A percentile compares a stretch with the other conserved stretches of the same genome.
These are phyloP conservation scores for Campylorhamphus procurvoides DNA, from an alignment of 2,113 vertebrate species.

Conservation along the genomic window DNA sequence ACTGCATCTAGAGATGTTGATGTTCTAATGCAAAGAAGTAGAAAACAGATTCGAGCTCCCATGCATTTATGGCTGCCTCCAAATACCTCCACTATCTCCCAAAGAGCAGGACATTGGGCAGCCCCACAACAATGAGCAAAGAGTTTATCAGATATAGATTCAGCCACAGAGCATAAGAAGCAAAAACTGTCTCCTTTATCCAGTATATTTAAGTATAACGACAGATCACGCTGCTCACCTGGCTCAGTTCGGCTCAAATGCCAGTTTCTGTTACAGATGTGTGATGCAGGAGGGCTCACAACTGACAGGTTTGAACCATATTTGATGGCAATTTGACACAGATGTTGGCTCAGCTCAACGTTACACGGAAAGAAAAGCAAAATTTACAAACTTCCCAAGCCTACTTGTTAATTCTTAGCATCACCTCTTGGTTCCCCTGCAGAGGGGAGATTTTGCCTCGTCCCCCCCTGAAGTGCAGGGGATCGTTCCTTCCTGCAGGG, in stretches of 20 bases:
- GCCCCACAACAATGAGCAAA: fast-evolving
- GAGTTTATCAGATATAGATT: neutral
- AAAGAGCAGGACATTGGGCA: neutral
- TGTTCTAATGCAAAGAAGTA: no score
- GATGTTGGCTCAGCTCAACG: neutral
- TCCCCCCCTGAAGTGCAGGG: neutral
- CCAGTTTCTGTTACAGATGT: neutral
- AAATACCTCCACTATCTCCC: neutral
- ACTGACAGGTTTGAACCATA: neutral
- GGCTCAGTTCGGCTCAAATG: neutral
- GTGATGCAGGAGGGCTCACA: neutral
- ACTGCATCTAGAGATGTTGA: neutral
- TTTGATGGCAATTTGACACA: neutral
- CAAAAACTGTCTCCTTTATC: neutral
- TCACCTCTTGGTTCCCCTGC: neutral
- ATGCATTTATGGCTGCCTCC: neutral
- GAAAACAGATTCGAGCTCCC: fast-evolving
- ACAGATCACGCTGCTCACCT: neutral
- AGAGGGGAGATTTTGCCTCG: neutral
- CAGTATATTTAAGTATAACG: neutral
- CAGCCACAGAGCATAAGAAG: neutral
- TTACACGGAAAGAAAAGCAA: neutral
- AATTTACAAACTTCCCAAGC: neutral
- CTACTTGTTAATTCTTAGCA: neutral
- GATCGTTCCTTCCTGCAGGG: neutral